Evolutionary conservation across 1,140 invertebrate species (phyloP), one percentile per base, ranked within the genome.

Genomic region (Copidosoma floridanum): DNA sequence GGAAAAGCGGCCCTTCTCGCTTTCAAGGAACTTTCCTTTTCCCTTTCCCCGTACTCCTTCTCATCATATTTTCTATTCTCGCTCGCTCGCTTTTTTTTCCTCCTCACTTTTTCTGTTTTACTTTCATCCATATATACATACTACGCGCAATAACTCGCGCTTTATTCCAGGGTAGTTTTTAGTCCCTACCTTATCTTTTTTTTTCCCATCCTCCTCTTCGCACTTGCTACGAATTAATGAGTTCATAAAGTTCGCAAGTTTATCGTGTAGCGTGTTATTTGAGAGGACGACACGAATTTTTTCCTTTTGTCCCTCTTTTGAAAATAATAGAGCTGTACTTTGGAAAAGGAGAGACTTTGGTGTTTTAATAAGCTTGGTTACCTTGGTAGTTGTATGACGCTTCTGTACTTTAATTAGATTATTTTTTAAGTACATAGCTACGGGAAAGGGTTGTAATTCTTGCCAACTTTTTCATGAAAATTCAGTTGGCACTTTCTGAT

Each of bases 381-480:
- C 23, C 26, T 47, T 57, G 2, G 14, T 16, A 26, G 35, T 3
- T 1, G 38, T 5, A 8, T 23, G 5, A 21, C 10, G 24, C 11
- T 35, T n/a, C n/a, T 44, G 12, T 18, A 35, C 32, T 57, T 47
- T 47, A 47, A 47, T 57, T 23, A 46, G 10, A n/a, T 26, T 60
- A 59, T 57, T 44, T 60, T 44, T 57, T 24, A 60, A 62, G 53
- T 26, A 40, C 26, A 20, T 18, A 53, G 32, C 52, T n/a, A n/a
- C n/a, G 57, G 51, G 35, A 50, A 44, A 57, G 44, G 56, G 47
- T 50, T 44, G 58, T n/a, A n/a, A n/a, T n/a, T n/a, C n/a, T n/a
- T n/a, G n/a, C n/a, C n/a, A n/a, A n/a, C n/a, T n/a, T n/a, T n/a
- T n/a, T 58, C 57, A 53, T 48, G 43, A 52, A 57, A 63, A 37